Evolutionary conservation across 2,888 invertebrate species (phyloP).

Genomic region (Mesoligia furuncula): DNA sequence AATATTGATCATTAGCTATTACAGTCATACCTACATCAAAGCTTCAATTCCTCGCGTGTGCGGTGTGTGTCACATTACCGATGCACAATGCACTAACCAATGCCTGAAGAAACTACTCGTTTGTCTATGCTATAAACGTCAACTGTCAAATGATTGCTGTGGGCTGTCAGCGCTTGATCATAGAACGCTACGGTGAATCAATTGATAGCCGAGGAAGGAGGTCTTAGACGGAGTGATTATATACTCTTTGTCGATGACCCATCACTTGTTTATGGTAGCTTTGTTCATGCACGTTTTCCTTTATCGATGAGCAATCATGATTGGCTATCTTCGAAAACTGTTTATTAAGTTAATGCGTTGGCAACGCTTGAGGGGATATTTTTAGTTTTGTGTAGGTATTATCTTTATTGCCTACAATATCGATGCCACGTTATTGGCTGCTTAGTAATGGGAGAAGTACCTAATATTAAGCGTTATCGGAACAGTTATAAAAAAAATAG

Average conservation of each 20-base stretch:
- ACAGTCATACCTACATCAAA: constrained; percentile 39
- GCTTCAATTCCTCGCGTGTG: constrained; percentile 20
- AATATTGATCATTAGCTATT: constrained; percentile 42
- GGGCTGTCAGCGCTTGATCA: constrained; percentile 42
- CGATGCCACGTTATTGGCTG: background rate
- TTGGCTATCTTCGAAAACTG: constrained; percentile 24
- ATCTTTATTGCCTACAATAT: background rate
- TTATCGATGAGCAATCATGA: constrained; percentile 29
- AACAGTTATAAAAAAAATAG: background rate
- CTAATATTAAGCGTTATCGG: background rate
- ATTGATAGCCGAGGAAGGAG: constrained; percentile 46
- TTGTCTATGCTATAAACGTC: constrained; percentile 40
- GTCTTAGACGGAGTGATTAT: constrained; percentile 39
- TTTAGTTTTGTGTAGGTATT: background rate
- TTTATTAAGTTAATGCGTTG: constrained; percentile 36
- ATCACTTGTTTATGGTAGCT: constrained; percentile 35
- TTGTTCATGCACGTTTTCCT: constrained; percentile 42
- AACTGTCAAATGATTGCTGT: constrained; percentile 37
- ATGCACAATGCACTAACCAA: constrained; percentile 30
- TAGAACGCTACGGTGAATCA: constrained; percentile 38
- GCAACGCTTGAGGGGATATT: background rate
- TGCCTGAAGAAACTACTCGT: constrained; percentile 28
- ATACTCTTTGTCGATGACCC: constrained; percentile 44
- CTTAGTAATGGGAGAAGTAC: background rate
- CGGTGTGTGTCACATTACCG: constrained; percentile 25